Conservation (phyloP, 2,888 invertebrate genomes). For the Lydus trimaculatus region DNA sequence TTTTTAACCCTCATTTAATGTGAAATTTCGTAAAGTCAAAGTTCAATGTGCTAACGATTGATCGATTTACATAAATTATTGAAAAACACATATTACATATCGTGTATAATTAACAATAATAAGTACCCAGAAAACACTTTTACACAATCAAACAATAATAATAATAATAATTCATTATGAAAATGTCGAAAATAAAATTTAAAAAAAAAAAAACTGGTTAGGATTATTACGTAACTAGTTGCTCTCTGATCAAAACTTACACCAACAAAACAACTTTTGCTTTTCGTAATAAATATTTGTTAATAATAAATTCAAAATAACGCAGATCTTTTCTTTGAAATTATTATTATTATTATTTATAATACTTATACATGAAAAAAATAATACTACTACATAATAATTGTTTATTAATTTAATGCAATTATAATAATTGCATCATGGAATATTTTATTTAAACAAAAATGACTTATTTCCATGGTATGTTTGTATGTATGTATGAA, state of each 20-base stretch:
- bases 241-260: neutral
- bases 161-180: neutral
- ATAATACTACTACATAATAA: neutral
- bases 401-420: neutral
- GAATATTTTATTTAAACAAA: neutral
- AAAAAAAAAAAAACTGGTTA: neutral
- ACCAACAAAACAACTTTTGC: constrained; percentile 26
- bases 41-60: constrained; percentile 1
- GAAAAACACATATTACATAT: neutral
- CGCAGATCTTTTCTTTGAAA: neutral
- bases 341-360: neutral
- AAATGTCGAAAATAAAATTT: neutral
- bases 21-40: constrained; percentile 1
- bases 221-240: constrained; percentile 16
- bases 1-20: neutral
- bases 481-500: neutral
- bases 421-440: neutral
- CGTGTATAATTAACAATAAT: no score
- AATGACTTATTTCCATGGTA: neutral
- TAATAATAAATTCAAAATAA: neutral
- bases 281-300: constrained; percentile 16
- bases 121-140: no score
- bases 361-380: neutral
- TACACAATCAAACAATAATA: neutral
- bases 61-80: neutral